Percentiles rank a stretch among this genome's conserved stretches.
Conservation (phyloP, 2,113 vertebrate genomes). For the Lepisosteus osseus region DNA sequence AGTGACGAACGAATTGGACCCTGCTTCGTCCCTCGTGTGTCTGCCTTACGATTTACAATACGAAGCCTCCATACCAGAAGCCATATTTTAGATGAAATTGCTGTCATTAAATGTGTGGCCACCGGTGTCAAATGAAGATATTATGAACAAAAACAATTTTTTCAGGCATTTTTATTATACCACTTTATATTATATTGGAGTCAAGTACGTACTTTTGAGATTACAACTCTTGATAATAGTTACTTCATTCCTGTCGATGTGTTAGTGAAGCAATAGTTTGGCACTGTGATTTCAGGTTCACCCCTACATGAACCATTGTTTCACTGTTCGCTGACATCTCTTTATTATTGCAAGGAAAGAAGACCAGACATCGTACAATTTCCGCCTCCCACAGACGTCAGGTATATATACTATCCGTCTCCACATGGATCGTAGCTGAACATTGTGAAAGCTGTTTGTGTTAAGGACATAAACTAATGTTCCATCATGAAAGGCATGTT, state of each 20-base stretch:
- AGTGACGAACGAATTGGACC: neutral
- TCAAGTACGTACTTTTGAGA: neutral
- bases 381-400: neutral
- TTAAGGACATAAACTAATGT: too few species aligned
- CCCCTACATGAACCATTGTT: neutral
- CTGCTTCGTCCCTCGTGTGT: neutral
- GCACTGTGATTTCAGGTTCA: neutral
- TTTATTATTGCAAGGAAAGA: neutral
- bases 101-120: neutral
- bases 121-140: neutral
- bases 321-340: neutral
- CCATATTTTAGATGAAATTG: neutral
- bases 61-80: neutral
- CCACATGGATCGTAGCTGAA: too few species aligned
- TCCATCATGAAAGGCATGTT: too few species aligned
- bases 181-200: neutral
- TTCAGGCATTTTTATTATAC: neutral
- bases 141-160: neutral
- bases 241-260: neutral
- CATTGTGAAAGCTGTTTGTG: too few species aligned
- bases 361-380: neutral
- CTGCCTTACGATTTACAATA: neutral
- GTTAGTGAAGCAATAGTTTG: neutral
- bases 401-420: too few species aligned
- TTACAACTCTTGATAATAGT: neutral